Base-by-base conservation (phyloP, 2,888 invertebrate genomes). In the Andrena minutula region DNA sequence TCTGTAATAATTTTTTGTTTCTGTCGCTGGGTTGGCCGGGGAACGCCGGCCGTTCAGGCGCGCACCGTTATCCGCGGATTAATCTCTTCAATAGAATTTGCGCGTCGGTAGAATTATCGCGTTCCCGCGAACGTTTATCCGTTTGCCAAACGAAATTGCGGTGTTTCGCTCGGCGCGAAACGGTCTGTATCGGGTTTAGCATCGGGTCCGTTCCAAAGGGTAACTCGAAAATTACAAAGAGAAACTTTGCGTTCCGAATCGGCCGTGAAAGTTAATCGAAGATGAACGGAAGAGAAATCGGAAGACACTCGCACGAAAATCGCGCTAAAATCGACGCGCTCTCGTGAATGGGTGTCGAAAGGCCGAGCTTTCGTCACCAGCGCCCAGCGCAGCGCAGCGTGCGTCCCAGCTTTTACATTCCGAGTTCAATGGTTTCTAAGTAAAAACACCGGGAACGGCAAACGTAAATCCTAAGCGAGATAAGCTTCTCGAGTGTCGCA, bases 181-280 rank as follows among this genome's bases (percentile, higher is more conserved):
- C 49, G 30, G 28, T 0, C 63, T 12, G 10, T 74, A 75, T 79
- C 79, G 51, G 56, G 4, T 8, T 20, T 28, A 49, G 53, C 7
- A 81, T 79, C 82, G 70, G 51, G 63, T 23, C 63, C 81, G 82
- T 82, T 81, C 82, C 82, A 58, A 72, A 81, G 75, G 82, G 71
- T 81, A 23, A 58, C 75, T 81, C 68, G 82, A 75, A 71, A 69
- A 80, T 80, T 58, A 26, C 75, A 16, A 56, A 51, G 81, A 56
- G 82, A 80, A 82, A 82, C 82, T 41, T 7, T 2, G 12, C 41
- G 61, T 10, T 28, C 23, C 81, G 82, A 68, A 80, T 75, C 81
- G 82, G 71, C 71, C 75, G 82, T 71, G 81, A 75, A 81, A 60
- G 75, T 68, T 26, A 26, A 80, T 75, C 81, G 82, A 75, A 63